Evolutionary conservation across 2,113 vertebrate species (phyloP).

Genomic region (Pachyramphus minor): DNA sequence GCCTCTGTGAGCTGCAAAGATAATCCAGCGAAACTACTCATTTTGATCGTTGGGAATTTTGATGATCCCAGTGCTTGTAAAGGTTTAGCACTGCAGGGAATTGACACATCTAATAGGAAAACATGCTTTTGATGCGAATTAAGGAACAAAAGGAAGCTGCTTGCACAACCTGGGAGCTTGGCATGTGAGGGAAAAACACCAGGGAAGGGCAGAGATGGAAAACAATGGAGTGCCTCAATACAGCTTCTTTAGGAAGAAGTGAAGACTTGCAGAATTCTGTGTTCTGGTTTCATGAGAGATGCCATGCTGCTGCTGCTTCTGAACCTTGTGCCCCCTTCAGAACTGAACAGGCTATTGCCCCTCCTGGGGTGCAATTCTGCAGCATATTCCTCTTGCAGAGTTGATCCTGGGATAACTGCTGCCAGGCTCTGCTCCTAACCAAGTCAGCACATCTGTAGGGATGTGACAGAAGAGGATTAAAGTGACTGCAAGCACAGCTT

Average conservation of each 20-base stretch:
- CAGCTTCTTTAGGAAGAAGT: neutral
- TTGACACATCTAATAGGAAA: constrained; percentile 17
- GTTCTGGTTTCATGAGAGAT: neutral
- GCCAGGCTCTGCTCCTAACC: neutral
- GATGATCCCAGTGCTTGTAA: neutral
- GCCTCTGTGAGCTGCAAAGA: neutral
- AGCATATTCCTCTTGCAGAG: neutral
- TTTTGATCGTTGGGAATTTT: neutral
- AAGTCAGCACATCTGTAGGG: accelerated
- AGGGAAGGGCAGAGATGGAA: neutral
- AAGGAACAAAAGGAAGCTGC: constrained; percentile 26
- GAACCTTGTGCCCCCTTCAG: neutral
- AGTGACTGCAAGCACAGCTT: neutral
- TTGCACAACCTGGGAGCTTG: constrained; percentile 26
- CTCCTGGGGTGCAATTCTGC: neutral
- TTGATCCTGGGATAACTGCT: neutral
- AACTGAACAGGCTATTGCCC: neutral
- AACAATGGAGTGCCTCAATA: neutral
- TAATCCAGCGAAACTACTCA: neutral
- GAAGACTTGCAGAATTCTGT: neutral
- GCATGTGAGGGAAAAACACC: neutral
- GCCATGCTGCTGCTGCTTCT: neutral
- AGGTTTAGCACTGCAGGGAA: constrained; percentile 22
- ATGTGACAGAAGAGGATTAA: neutral
- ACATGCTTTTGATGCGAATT: constrained; percentile 8